A percentile compares a stretch with the other conserved stretches of the same genome.
Conservation (phyloP, 2,113 vertebrate genomes). For the Arvicanthis niloticus region DNA sequence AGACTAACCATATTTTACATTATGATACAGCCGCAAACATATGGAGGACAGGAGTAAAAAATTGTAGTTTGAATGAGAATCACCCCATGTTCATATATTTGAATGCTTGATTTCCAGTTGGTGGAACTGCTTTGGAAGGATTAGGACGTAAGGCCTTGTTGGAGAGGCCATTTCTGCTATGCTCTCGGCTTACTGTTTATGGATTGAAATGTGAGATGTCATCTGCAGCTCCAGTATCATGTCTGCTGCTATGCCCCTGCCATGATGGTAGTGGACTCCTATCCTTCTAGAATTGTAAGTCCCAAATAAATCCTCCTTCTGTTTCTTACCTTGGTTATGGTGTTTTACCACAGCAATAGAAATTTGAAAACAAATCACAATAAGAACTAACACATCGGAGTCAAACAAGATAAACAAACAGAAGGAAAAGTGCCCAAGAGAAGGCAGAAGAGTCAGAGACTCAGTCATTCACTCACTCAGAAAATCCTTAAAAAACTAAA, state of each 20-base stretch:
- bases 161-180: background rate
- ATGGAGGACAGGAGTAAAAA: background rate
- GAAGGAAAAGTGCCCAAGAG: background rate
- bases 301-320: background rate
- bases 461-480: background rate
- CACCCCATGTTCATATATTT: background rate
- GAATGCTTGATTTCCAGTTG: background rate
- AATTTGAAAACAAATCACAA: background rate
- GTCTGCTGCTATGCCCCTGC: no score
- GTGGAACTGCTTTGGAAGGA: background rate
- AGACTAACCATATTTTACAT: background rate
- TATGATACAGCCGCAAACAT: background rate
- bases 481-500: background rate
- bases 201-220: background rate
- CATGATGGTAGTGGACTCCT: background rate
- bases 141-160: background rate
- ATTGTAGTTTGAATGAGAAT: background rate
- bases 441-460: background rate
- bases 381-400: background rate
- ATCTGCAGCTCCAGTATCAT: background rate
- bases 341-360: background rate
- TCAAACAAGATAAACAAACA: background rate
- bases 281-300: background rate
- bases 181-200: background rate
- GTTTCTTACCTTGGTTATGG: background rate